These are phyloP conservation scores for Glossophaga mutica DNA, from an alignment of 2,797 vertebrate species.

Conservation along the genomic window DNA sequence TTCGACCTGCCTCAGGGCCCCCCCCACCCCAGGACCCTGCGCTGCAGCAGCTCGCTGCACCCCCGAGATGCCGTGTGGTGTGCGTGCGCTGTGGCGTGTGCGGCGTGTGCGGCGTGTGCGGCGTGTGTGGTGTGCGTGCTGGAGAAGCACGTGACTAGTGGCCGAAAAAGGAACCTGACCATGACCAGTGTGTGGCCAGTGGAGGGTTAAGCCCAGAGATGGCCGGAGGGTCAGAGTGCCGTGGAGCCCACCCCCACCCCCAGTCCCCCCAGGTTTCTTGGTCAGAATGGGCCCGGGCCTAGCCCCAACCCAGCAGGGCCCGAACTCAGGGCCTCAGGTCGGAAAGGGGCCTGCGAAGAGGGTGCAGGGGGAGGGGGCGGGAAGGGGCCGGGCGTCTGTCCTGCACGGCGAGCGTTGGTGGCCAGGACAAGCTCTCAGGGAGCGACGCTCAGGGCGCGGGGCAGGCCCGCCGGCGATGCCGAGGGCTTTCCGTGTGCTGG, in stretches of 20 bases:
- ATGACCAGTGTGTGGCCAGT: not conserved
- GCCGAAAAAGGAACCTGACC: rapidly evolving
- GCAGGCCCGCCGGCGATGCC: not conserved
- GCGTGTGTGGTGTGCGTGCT: not conserved
- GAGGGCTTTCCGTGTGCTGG: not conserved
- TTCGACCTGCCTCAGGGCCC: not conserved
- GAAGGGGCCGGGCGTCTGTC: not conserved
- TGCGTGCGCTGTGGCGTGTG: not conserved
- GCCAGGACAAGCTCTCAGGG: not conserved
- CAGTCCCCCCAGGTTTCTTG: not conserved
- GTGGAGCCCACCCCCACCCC: not conserved
- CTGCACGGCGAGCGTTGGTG: too few species aligned
- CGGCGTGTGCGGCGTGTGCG: too few species aligned
- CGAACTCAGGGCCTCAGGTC: not conserved
- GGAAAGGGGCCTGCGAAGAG: not conserved
- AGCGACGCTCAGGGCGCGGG: not conserved
- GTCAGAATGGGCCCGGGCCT: not conserved
- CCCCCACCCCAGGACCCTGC: not conserved
- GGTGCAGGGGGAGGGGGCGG: rapidly evolving
- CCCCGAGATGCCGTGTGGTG: too few species aligned
- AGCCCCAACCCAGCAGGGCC: not conserved
- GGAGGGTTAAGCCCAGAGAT: not conserved
- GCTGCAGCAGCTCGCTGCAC: not conserved
- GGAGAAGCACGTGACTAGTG: rapidly evolving
- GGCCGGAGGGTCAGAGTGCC: not conserved